Percentiles rank a stretch among this genome's conserved stretches.
phyloP scores from a whole-genome alignment of 2,888 invertebrate species.

The Mesorhabditis spiculigera region DNA sequence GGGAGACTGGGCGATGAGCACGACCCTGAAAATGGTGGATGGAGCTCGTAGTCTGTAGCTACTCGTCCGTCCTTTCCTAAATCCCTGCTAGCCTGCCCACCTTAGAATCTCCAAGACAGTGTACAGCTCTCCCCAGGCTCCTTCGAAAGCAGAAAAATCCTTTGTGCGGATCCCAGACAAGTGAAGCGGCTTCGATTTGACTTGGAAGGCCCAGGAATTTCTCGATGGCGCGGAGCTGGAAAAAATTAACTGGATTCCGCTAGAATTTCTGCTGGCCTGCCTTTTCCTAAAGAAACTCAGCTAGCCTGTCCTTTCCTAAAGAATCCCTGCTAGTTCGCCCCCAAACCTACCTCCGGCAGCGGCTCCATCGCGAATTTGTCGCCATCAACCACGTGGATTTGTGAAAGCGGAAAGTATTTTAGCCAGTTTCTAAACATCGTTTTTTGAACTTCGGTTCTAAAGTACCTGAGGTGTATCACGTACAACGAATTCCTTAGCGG shows the following conservation, averaged over 20 bases:
- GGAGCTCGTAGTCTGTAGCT: no score
- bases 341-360: constrained; percentile 69
- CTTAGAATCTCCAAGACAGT: constrained; percentile 51
- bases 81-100: no score
- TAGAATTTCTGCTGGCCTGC: no score
- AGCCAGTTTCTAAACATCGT: constrained; percentile 81
- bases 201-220: constrained; percentile 75
- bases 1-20: background rate
- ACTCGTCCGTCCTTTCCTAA: no score
- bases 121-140: constrained; percentile 11
- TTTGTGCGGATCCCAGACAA: constrained; percentile 93
- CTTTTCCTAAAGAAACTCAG: no score
- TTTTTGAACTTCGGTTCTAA: no score
- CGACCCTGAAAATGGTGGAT: background rate
- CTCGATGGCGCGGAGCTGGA: constrained; percentile 75
- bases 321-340: no score
- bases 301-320: no score
- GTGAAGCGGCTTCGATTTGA: constrained; percentile 77
- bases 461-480: background rate
- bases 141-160: constrained; percentile 79
- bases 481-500: background rate
- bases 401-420: constrained; percentile 82
- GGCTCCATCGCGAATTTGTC: constrained; percentile 86
- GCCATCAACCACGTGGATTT: constrained; percentile 85
- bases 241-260: constrained; percentile 9